A percentile compares a stretch with the other conserved stretches of the same genome.
These are phyloP conservation scores for Lepidocolaptes lacrymiger DNA, from an alignment of 2,797 vertebrate genomes.

Conservation along the genomic window DNA sequence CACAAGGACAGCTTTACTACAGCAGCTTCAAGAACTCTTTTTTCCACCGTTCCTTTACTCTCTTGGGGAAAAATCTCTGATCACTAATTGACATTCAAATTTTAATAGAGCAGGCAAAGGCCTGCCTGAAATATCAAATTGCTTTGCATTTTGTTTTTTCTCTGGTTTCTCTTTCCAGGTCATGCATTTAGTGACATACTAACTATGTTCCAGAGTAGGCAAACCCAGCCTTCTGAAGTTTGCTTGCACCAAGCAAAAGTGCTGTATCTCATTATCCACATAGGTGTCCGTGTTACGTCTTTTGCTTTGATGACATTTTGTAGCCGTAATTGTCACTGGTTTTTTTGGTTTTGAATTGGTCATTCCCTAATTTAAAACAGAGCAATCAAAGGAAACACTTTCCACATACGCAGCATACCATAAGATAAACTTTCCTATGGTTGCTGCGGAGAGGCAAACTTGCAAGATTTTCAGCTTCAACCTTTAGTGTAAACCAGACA, in stretches of 20 bases:
- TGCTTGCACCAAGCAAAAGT: background rate
- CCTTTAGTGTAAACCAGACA: slow-evolving; percentile 40
- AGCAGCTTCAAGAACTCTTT: background rate
- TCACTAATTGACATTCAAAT: background rate
- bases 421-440: slow-evolving; percentile 53
- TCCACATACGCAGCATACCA: background rate
- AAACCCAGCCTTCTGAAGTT: background rate
- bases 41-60: background rate
- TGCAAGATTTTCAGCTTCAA: slow-evolving; percentile 15
- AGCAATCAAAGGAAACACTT: slow-evolving; percentile 40
- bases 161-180: background rate
- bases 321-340: slow-evolving; percentile 14
- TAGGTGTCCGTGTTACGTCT: background rate
- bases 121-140: background rate
- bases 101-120: background rate
- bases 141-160: slow-evolving; percentile 1
- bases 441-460: slow-evolving; percentile 44
- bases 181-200: background rate
- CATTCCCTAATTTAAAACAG: slow-evolving; percentile 55
- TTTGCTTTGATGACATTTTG: background rate
- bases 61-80: background rate
- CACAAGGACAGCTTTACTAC: background rate
- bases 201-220: background rate
- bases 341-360: background rate
- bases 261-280: background rate